phyloP scores from a whole-genome alignment of 2,797 vertebrate genomes.

The Micrastur ruficollis region DNA sequence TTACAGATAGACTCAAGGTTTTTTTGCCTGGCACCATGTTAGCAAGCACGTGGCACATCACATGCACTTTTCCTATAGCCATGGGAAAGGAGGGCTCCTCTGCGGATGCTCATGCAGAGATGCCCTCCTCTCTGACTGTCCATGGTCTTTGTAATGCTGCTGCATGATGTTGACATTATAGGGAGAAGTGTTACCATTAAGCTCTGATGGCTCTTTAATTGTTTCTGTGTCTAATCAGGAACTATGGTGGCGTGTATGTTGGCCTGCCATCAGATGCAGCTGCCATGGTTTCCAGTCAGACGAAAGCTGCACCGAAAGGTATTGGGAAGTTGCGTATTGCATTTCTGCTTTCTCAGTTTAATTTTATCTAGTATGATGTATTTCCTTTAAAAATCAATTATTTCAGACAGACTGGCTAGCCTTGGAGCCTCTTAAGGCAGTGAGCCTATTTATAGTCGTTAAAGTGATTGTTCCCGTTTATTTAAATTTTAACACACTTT shows the following conservation, averaged over 20 bases:
- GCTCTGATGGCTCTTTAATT: background rate
- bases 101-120: background rate
- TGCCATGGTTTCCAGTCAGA: slow-evolving; percentile 80
- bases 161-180: background rate
- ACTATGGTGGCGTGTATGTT: slow-evolving; percentile 95
- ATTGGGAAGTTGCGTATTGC: background rate
- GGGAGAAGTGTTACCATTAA: background rate
- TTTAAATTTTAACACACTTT: background rate
- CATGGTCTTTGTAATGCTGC: background rate
- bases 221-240: slow-evolving; percentile 73
- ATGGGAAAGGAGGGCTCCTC: background rate
- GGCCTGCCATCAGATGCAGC: slow-evolving; percentile 86
- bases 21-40: background rate
- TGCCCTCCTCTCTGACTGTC: background rate
- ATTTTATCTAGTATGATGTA: background rate
- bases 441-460: background rate
- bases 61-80: background rate
- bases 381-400: slow-evolving; percentile 5
- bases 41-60: background rate
- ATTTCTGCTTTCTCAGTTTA: background rate
- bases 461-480: background rate
- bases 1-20: background rate
- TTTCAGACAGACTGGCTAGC: background rate
- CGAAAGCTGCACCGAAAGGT: slow-evolving; percentile 88
- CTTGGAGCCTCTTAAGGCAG: background rate